Conservation (phyloP, 1,140 invertebrate species). For the Trissolcus basalis region DNA sequence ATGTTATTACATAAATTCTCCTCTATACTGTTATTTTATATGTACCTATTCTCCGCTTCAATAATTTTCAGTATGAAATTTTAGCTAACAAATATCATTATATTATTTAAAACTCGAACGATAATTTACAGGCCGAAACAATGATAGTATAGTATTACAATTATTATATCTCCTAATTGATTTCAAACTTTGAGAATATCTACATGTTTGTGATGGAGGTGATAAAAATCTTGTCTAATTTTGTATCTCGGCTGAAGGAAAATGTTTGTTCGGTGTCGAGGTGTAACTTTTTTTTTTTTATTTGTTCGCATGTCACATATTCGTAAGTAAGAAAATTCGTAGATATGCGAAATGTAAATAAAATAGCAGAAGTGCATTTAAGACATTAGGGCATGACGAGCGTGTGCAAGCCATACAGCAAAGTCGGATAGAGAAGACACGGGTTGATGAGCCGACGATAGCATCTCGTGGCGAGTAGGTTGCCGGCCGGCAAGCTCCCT, state of each 20-base stretch:
- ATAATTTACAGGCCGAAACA: too few species aligned
- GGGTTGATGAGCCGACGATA: conserved; percentile 66
- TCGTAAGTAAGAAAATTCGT: conserved; percentile 29
- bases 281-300: conserved; percentile 22
- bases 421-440: conserved; percentile 61
- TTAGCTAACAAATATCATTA: neutral
- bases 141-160: too few species aligned
- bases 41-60: neutral
- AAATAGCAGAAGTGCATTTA: conserved; percentile 39
- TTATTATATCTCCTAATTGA: too few species aligned
- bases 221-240: too few species aligned
- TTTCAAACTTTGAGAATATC: neutral
- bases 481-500: conserved; percentile 56
- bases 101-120: neutral
- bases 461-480: conserved; percentile 59
- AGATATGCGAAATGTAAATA: conserved; percentile 21
- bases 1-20: conserved; percentile 14
- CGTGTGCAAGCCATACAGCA: conserved; percentile 51
- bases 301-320: conserved; percentile 16
- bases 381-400: conserved; percentile 53
- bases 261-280: too few species aligned
- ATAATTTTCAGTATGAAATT: neutral
- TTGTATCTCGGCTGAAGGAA: too few species aligned
- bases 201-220: neutral
- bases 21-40: conserved; percentile 2